Evolutionary conservation across 2,888 invertebrate genomes (phyloP).

Genomic region (Idaea straminata): DNA sequence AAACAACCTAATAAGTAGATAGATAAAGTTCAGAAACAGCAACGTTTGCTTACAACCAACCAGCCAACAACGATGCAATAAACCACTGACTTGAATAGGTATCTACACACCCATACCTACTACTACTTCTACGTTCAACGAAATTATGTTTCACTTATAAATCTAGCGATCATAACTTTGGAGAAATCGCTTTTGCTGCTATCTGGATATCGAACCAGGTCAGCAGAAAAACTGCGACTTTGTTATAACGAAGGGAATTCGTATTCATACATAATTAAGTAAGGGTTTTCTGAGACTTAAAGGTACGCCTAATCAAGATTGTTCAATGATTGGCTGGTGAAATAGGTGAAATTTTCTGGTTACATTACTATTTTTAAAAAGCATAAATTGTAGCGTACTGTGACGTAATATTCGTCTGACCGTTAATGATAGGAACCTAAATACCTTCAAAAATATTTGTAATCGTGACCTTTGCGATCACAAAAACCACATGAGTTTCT

Average conservation of each 20-base stretch:
- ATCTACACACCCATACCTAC: neutral
- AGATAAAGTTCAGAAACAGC: slow-evolving; percentile 5
- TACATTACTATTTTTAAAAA: no score
- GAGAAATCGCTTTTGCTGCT: neutral
- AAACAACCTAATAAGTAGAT: neutral
- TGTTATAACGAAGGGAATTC: neutral
- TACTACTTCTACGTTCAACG: no score
- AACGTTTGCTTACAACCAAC: slow-evolving; percentile 3
- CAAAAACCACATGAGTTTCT: no score
- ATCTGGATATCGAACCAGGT: neutral
- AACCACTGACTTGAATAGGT: neutral
- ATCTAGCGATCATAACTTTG: neutral
- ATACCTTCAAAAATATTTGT: no score
- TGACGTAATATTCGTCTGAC: no score
- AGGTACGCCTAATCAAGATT: slow-evolving; percentile 1
- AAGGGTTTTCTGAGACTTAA: neutral
- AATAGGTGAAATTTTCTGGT: no score
- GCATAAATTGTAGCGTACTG: no score
- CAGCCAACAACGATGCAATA: slow-evolving; percentile 6
- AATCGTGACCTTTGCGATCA: no score
- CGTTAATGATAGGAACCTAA: no score
- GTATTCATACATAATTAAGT: neutral
- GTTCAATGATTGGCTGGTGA: neutral
- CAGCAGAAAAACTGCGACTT: neutral
- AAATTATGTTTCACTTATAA: neutral